Conservation (phyloP, 53 echinoderm and acorn worm species). For the Temnopleurus reevesii region DNA sequence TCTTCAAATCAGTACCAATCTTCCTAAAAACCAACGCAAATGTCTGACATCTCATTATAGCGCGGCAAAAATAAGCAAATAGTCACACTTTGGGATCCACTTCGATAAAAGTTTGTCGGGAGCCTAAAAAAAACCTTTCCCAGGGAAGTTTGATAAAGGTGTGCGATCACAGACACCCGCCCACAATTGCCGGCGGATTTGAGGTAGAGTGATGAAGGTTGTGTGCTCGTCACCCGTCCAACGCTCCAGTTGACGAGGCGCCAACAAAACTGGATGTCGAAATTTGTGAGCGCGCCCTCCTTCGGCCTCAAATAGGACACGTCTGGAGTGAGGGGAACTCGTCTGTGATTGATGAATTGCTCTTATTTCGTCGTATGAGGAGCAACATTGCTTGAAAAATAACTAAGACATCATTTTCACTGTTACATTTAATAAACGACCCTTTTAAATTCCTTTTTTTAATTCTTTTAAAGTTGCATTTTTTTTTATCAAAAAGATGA, state of each 20-base stretch:
- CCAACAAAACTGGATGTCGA: conserved; percentile 11
- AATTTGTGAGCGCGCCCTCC: conserved; percentile 16
- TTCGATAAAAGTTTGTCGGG: not conserved
- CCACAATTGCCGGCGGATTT: not conserved
- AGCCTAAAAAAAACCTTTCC: not conserved
- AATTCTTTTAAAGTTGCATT: no score
- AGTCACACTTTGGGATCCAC: not conserved
- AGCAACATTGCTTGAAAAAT: no score
- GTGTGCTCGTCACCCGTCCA: not conserved
- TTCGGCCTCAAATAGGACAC: not conserved
- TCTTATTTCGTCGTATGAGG: no score
- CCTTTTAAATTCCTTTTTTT: no score
- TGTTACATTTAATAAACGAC: no score
- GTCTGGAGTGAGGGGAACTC: no score
- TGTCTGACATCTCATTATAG: not conserved
- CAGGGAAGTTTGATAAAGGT: not conserved
- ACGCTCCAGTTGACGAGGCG: not conserved
- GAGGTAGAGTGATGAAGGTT: conserved; percentile 36
- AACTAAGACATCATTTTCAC: no score
- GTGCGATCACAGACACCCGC: not conserved
- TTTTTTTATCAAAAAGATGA: no score
- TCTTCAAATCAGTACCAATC: not conserved
- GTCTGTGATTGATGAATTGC: no score
- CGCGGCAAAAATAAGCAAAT: not conserved
- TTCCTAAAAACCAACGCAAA: not conserved